Evolutionary conservation across 2,113 vertebrate genomes (phyloP).

Genomic region (Bettongia penicillata): DNA sequence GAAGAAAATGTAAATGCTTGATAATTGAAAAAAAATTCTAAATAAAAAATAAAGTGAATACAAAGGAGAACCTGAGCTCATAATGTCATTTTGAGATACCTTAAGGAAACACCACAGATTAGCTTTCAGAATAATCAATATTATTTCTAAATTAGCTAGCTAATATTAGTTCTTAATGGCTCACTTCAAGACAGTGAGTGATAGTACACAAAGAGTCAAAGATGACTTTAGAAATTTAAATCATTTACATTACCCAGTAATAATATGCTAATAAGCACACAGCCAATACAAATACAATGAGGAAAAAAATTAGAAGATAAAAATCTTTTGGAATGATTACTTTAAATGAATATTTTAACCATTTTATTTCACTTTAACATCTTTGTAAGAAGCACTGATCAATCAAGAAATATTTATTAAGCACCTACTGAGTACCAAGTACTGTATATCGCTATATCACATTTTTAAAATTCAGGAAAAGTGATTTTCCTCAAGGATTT

Average conservation of each 20-base stretch:
- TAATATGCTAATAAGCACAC: background rate
- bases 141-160: background rate
- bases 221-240: background rate
- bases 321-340: background rate
- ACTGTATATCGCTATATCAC: background rate
- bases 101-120: slow-evolving; percentile 15
- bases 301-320: background rate
- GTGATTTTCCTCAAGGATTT: background rate
- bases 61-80: slow-evolving; percentile 36
- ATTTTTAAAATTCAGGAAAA: slow-evolving; percentile 40
- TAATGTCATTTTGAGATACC: background rate
- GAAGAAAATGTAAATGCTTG: background rate
- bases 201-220: background rate
- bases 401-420: background rate
- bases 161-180: background rate
- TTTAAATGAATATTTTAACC: background rate
- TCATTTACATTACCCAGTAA: background rate
- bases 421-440: background rate
- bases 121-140: slow-evolving; percentile 22
- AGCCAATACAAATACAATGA: background rate
- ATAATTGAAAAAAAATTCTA: background rate
- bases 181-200: background rate
- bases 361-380: background rate
- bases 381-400: background rate
- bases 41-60: background rate